Evolutionary conservation across 2,888 invertebrate genomes (phyloP).

Genomic region (Amphiduros pacificus): DNA sequence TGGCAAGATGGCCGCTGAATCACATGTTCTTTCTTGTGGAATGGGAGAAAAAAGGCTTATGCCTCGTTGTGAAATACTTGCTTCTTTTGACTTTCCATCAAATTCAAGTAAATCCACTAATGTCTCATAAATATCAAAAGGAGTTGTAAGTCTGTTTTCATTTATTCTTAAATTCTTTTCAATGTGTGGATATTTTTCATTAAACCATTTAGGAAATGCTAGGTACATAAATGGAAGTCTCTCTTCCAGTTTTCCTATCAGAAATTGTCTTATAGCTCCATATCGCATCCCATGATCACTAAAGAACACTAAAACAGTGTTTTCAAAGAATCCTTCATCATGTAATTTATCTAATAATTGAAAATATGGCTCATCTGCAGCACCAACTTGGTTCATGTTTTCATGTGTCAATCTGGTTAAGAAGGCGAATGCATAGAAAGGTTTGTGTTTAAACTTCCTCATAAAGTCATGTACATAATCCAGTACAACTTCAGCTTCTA

Average conservation of each 20-base stretch:
- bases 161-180: conserved; percentile 69
- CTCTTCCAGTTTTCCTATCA: conserved; percentile 79
- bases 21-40: conserved; percentile 74
- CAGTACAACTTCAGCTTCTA: conserved; percentile 72
- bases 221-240: conserved; percentile 80
- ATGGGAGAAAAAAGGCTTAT: conserved; percentile 76
- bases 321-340: conserved; percentile 39
- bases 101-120: conserved; percentile 64
- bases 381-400: conserved; percentile 75
- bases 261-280: conserved; percentile 80
- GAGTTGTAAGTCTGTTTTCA: conserved; percentile 72
- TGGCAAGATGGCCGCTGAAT: conserved; percentile 74
- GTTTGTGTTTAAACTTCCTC: conserved; percentile 65
- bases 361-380: conserved; percentile 72
- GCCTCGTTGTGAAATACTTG: conserved; percentile 29
- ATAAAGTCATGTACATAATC: conserved; percentile 67
- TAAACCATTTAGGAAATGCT: conserved; percentile 74
- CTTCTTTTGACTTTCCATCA: not conserved
- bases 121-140: conserved; percentile 82
- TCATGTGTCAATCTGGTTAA: conserved; percentile 83
- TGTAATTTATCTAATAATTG: conserved; percentile 65
- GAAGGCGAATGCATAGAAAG: conserved; percentile 84
- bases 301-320: conserved; percentile 60
- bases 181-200: conserved; percentile 64
- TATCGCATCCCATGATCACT: conserved; percentile 91